Evolutionary conservation across 1,140 invertebrate genomes (phyloP), one percentile per base, ranked within the genome.

Genomic region (Caenorhabditis tropicalis): DNA sequence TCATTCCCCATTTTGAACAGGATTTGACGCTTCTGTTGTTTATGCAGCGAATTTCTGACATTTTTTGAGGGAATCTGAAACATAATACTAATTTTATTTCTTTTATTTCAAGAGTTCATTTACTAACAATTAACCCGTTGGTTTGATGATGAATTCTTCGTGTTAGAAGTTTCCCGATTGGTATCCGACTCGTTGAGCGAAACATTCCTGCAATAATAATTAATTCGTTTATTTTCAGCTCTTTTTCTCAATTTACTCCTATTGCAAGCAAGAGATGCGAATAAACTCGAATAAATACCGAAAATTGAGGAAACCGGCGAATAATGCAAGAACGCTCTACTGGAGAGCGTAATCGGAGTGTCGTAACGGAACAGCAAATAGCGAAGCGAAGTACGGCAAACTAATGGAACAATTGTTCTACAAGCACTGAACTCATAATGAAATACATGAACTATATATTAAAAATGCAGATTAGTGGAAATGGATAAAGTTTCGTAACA

Each of bases 1-100:
- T 85, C 85, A 70, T 88, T 88, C 16, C 83, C 83, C 85, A 88
- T 88, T 65, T 88, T 88, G 82, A 88, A 88, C 2, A 88, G 43
- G 51, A 88, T 88, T 16, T 53, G 36, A n/a, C 83, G 46, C 27
- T 84, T 84, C 60, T 84, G 83, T 24, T 74, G 65, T 24, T 43
- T 74, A 21, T 39, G 65, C 4, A 56, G 24, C 24, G 7, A 10
- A 56, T 56, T 56, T 27, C 21, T 51, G 15, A 65, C 29, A n/a
- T 33, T 65, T 36, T 21, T 74, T 19, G 36, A 33, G 33, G 65
- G 36, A 43, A 43, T 43, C 65, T 74, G 58, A 19, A 9, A 15
- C 7, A 65, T 43, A 74, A 43, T 27, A 2, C 5, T 9, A 21
- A 24, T 21, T 9, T 2, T 12, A 12, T 24, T 10, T 43, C 3